phyloP scores from a whole-genome alignment of 2,888 invertebrate genomes.

The Mactromeris polynyma region DNA sequence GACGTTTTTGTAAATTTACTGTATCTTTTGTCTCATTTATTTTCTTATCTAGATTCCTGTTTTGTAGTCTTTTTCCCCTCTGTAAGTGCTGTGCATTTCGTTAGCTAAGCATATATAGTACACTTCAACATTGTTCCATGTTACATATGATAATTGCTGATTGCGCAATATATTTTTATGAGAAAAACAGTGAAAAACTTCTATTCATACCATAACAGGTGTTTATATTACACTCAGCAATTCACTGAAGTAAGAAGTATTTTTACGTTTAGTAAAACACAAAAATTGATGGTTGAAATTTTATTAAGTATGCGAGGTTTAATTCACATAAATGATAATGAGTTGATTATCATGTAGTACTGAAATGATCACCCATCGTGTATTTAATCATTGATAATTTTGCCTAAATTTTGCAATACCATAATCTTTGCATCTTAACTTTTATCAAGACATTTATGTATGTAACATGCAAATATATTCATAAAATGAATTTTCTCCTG shows the following conservation, averaged over 20 bases:
- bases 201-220: no score
- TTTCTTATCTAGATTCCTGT: neutral
- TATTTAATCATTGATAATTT: neutral
- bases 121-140: neutral
- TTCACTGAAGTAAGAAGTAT: no score
- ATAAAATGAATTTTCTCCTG: neutral
- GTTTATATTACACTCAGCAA: no score
- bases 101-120: neutral
- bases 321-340: no score
- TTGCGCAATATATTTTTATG: neutral
- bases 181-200: neutral
- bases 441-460: neutral
- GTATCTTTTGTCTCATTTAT: neutral
- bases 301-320: no score
- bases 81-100: constrained; percentile 3
- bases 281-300: no score
- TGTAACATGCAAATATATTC: neutral
- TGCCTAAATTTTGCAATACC: neutral
- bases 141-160: neutral
- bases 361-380: neutral
- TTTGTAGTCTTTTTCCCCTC: neutral
- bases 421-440: neutral
- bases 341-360: no score
- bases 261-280: neutral
- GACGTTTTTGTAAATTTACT: neutral